phyloP scores from a whole-genome alignment of 1,140 invertebrate genomes.

The Sycophaga agraensis region DNA sequence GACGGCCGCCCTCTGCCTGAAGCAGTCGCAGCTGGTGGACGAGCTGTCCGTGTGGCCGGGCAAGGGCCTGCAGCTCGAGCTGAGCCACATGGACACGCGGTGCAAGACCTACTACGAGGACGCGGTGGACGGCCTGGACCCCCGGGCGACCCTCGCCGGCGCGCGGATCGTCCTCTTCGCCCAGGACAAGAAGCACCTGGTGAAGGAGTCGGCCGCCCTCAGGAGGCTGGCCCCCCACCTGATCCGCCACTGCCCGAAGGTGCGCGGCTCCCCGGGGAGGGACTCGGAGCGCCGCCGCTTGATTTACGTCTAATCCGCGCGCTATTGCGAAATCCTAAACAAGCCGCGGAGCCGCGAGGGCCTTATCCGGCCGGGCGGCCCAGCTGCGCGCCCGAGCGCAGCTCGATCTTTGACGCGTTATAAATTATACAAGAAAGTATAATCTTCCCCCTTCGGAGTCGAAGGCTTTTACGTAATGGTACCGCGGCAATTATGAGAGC shows the following conservation, averaged over 20 bases:
- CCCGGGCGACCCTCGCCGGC: not conserved
- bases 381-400: too few species aligned
- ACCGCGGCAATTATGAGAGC: too few species aligned
- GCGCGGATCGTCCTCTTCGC: conserved; percentile 10
- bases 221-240: not conserved
- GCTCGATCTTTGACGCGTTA: not conserved
- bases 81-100: conserved; percentile 63
- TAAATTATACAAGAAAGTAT: not conserved
- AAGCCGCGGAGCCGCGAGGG: too few species aligned
- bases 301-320: not conserved
- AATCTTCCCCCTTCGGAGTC: too few species aligned
- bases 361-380: too few species aligned
- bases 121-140: not conserved
- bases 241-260: conserved; percentile 5
- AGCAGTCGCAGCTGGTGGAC: conserved; percentile 64
- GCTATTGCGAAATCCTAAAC: too few species aligned
- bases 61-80: conserved; percentile 59
- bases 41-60: conserved; percentile 60
- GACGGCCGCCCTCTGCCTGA: conserved; percentile 59
- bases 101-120: conserved; percentile 54
- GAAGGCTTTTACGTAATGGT: too few species aligned
- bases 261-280: not conserved
- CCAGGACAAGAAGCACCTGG: not conserved
- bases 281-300: not conserved
- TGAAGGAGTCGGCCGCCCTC: not conserved